phyloP scores from a whole-genome alignment of 1,140 invertebrate species.

The Bombus difficillimus region DNA sequence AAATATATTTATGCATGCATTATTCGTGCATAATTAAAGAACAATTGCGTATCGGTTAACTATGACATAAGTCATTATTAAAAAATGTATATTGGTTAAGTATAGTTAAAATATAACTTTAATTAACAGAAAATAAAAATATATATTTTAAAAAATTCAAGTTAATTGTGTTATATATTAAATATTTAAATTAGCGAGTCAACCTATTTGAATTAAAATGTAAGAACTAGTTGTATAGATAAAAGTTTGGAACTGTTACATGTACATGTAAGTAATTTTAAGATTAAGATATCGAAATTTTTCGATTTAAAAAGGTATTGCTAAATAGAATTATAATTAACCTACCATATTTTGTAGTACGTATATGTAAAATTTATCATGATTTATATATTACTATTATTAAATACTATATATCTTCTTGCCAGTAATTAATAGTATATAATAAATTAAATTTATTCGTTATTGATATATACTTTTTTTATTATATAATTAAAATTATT shows the following conservation, averaged over 20 bases:
- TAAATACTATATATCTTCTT: background rate
- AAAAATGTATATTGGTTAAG: background rate
- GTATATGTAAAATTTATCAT: background rate
- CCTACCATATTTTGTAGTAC: background rate
- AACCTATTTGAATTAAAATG: background rate
- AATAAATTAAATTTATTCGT: background rate
- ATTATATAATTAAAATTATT: background rate
- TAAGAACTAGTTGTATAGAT: background rate
- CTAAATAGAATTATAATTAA: background rate
- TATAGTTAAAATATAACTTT: background rate
- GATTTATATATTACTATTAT: background rate
- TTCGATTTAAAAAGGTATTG: background rate
- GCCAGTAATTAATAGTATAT: background rate
- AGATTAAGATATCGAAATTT: background rate
- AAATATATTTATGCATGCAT: background rate
- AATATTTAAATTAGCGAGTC: background rate
- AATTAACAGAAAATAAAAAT: background rate
- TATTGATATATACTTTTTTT: background rate
- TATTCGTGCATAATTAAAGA: background rate
- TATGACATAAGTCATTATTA: background rate
- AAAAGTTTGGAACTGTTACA: background rate
- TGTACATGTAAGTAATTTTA: background rate
- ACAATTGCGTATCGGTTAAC: background rate
- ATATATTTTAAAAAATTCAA: background rate
- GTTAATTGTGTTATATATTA: background rate